A percentile compares a stretch with the other conserved stretches of the same genome.
phyloP scores from a whole-genome alignment of 2,113 vertebrate genomes.

The Poeciliopsis prolifica region DNA sequence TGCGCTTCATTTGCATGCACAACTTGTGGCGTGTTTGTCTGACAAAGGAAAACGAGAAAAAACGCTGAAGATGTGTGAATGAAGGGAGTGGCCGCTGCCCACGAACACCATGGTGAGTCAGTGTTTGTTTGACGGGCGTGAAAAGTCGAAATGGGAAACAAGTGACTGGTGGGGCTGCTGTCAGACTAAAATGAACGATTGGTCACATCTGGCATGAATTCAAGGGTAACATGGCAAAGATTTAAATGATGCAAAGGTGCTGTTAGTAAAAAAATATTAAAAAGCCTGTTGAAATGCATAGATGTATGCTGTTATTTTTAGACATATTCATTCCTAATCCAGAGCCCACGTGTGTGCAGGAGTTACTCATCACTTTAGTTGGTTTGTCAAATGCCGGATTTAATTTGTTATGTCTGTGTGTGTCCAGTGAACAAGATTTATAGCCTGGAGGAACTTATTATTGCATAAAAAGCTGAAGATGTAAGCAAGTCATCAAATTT shows the following conservation, averaged over 20 bases:
- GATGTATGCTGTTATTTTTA: no score
- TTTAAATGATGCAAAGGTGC: no score
- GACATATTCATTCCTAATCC: not conserved
- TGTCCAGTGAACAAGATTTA: slow-evolving; percentile 30
- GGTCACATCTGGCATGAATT: not conserved
- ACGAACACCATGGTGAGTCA: slow-evolving; percentile 36
- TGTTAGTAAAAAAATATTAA: no score
- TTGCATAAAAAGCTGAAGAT: slow-evolving; percentile 27
- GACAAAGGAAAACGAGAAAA: slow-evolving; percentile 21
- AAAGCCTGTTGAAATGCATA: no score
- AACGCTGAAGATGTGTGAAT: slow-evolving; percentile 26
- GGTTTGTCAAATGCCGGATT: slow-evolving; percentile 15
- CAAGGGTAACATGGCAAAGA: not conserved
- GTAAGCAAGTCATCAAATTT: slow-evolving; percentile 51
- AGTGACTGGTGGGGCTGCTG: slow-evolving; percentile 19
- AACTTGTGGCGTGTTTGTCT: slow-evolving; percentile 10
- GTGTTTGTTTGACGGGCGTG: slow-evolving; percentile 60
- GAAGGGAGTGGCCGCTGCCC: slow-evolving; percentile 50
- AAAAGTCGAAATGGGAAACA: slow-evolving; percentile 27
- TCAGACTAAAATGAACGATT: slow-evolving; percentile 14
- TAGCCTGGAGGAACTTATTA: slow-evolving; percentile 26
- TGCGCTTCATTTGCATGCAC: slow-evolving; percentile 43
- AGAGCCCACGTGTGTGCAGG: slow-evolving; percentile 6
- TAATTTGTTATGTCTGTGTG: not conserved
- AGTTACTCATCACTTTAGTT: not conserved